Conservation (phyloP, 2,888 invertebrate genomes). For the Helobdella robusta region DNA sequence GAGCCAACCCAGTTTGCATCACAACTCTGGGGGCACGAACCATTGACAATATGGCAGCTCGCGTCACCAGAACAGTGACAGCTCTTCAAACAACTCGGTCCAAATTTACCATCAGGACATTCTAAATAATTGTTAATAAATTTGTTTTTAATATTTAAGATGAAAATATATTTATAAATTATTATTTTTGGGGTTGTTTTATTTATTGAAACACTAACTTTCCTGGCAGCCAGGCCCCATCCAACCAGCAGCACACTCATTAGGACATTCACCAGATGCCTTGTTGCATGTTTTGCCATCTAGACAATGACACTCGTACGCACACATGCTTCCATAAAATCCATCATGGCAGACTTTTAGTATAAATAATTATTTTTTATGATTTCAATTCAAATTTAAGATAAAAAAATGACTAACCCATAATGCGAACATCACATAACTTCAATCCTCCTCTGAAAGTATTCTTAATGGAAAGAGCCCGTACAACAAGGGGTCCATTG, state of each 20-base stretch:
- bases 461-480: slow-evolving; percentile 27
- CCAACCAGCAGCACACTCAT: slow-evolving; percentile 40
- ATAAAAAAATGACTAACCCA: slow-evolving; percentile 32
- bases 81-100: slow-evolving; percentile 38
- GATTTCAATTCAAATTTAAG: neutral
- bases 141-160: neutral
- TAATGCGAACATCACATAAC: slow-evolving; percentile 31
- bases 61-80: slow-evolving; percentile 40
- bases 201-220: slow-evolving; percentile 18
- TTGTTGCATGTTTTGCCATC: slow-evolving; percentile 39
- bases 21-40: slow-evolving; percentile 40
- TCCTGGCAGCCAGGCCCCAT: slow-evolving; percentile 37
- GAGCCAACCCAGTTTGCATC: slow-evolving; percentile 39
- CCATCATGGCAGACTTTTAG: slow-evolving; percentile 37
- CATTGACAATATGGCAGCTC: slow-evolving; percentile 39
- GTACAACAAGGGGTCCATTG: slow-evolving; percentile 21
- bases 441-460: slow-evolving; percentile 20
- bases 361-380: slow-evolving; percentile 6
- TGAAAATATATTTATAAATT: neutral
- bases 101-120: slow-evolving; percentile 37
- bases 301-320: slow-evolving; percentile 38
- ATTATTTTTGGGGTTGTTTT: neutral
- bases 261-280: slow-evolving; percentile 38
- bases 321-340: slow-evolving; percentile 40
- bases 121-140: slow-evolving; percentile 30